Evolutionary conservation across 2,113 vertebrate genomes (phyloP), one percentile per base, ranked within the genome.

Genomic region (Zapus hudsonius): DNA sequence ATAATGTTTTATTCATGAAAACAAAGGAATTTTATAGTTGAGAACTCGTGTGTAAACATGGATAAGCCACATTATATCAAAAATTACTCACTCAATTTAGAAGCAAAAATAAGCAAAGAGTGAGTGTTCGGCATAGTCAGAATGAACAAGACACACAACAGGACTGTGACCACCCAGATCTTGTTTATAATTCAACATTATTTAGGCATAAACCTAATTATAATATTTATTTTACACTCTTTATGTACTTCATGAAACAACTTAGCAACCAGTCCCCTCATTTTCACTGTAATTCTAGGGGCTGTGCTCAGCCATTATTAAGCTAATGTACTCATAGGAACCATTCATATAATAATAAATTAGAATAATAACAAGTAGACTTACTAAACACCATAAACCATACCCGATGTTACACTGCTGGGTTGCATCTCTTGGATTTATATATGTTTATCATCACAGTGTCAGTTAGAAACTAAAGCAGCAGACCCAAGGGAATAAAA

Each of bases 301-400:
- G 44, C 23, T 70, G 52, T 87, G n/a, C 67, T 55, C n/a, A 84
- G 31, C 3, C 61, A 91, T 61, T 82, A 78, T 84, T 67, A 76
- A 80, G 61, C 59, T 87, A 72, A 36, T 88, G 84, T 38, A 82
- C 57, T 74, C 19, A 73, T 87, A 80, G 42, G 38, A 91, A 87
- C 91, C 55, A 52, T 52, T 52, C n/a, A n/a, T n/a, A 86, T 52
- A 78, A 36, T 78, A 89, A 91, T 91, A n/a, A 42, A 82, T 69
- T 10, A 88, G 44, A 17, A 80, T 64, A 38, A 78, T 76, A 38
- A 84, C 88, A 82, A 94, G 88, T 36, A 67, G 89, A 83, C 42
- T 47, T 38, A 42, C 40, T 42, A 84, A 79, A 36, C 70, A 33
- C 7, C n/a, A 80, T 15, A 29, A 91, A 86, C 87, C 88, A 70